Base-by-base conservation (phyloP, 92 coral and sea anemone genomes). In the Heliopora coerulea region DNA sequence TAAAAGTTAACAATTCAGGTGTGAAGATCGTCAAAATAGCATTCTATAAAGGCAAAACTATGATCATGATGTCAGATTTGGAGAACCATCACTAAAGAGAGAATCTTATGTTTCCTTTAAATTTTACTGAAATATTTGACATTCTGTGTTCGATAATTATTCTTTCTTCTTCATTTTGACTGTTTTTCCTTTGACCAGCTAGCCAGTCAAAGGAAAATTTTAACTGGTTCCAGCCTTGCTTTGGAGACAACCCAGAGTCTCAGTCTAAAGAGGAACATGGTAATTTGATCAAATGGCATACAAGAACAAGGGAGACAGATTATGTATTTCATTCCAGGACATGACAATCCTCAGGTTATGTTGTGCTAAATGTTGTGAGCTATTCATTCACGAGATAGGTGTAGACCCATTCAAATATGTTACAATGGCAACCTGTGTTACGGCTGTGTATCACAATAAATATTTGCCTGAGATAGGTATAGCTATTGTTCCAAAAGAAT, bases 401-500 rank as follows among this genome's bases (percentile, higher is more conserved):
- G n/a, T 28, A 3, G 27, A 56, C 21, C 61, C 61, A 3, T 56
- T 56, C 21, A 5, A 6, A 12, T 80, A 68, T 41, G 49, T 58
- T 0, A 70, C 84, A 12, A 79, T 79, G 17, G 83, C 83, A 1
- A 42, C 83, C 34, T 57, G 67, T 33, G 83, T 68, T 28, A 79
- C 68, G 83, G 62, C 68, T n/a, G 79, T 79, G 35, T 79, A 48
- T 69, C 75, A 30, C 40, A 50, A n/a, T 50, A 50, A 50, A 50
- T 82, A 73, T 31, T 74, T 82, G 21, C 0, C 8, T 24, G 49
- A 67, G 28, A 50, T 64, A 1, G 74, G 78, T 19, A 79, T 79
- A n/a, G 78, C 63, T 33, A 79, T 68, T 9, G 68, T 79, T 8
- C 83, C 83, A 9, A n/a, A 5, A 50, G 26, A 50, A 50, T 23